Evolutionary conservation across 2,797 vertebrate genomes (phyloP).

Genomic region (Pangasius djambal): DNA sequence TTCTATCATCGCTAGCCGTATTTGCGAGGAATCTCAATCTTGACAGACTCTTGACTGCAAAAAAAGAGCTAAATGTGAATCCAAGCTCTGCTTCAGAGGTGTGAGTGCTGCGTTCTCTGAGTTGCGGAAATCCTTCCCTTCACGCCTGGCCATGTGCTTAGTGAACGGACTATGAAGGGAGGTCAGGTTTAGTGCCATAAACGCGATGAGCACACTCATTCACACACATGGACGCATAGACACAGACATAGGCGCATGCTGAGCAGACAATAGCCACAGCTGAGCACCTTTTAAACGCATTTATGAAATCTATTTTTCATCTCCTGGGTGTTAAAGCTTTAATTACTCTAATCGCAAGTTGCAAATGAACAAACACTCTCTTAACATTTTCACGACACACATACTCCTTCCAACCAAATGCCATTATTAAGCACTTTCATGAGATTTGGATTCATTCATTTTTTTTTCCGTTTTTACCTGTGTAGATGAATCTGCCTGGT

Average conservation of each 20-base stretch:
- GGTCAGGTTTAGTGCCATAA: slow-evolving; percentile 52
- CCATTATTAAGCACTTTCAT: neutral
- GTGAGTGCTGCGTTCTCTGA: slow-evolving; percentile 13
- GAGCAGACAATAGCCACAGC: slow-evolving; percentile 56
- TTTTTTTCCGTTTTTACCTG: slow-evolving; percentile 84
- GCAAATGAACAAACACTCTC: slow-evolving; percentile 56
- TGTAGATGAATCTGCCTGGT: slow-evolving; percentile 98
- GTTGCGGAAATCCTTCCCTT: slow-evolving; percentile 33
- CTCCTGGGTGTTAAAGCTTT: slow-evolving; percentile 11
- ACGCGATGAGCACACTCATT: slow-evolving; percentile 53
- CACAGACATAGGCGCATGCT: slow-evolving; percentile 54
- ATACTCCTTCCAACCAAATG: neutral
- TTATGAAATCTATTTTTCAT: slow-evolving; percentile 49
- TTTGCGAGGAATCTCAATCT: neutral
- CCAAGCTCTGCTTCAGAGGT: slow-evolving; percentile 47
- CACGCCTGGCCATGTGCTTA: slow-evolving; percentile 43
- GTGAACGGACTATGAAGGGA: slow-evolving; percentile 51
- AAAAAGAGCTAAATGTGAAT: slow-evolving; percentile 39
- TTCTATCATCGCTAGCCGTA: neutral
- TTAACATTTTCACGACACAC: neutral
- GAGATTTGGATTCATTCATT: neutral
- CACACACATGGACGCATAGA: slow-evolving; percentile 59
- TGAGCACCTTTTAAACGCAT: slow-evolving; percentile 55
- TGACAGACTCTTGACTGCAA: slow-evolving; percentile 15
- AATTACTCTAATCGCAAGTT: slow-evolving; percentile 25